Evolutionary conservation across 1,140 invertebrate genomes (phyloP), one percentile per base, ranked within the genome.

Genomic region (Orchesella cincta): DNA sequence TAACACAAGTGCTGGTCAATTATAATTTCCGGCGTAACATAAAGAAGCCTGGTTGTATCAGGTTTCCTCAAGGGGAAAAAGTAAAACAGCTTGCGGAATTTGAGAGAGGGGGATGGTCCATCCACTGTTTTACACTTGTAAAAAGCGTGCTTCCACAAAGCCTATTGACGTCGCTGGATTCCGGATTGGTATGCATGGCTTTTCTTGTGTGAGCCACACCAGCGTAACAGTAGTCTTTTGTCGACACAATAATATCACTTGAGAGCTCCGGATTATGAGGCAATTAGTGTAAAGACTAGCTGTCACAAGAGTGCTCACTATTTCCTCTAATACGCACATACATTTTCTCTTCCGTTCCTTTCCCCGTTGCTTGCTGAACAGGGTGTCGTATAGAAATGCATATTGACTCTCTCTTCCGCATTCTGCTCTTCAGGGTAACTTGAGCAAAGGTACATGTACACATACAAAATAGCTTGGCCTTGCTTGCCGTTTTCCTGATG

Each of bases 201-300:
- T 67, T 67, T 33, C 62, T 67, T 26, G 52, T 14, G 12, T 57
- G 52, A 57, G 52, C 23, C 23, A n/a, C 52, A 57, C 23, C 3
- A 5, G 3, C 52, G 23, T 57, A 74, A 46, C 51, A 74, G 79
- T 35, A 76, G 75, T 52, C 73, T 67, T 74, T 78, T 67, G 51
- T 39, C 54, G 70, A 71, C 29, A 36, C 34, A 77, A 81, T 51
- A 79, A 77, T 76, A 81, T 81, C 77, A 78, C 76, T 75, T 64
- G 77, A 78, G 72, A 78, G 78, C 62, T 67, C 62, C 54, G 80
- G 80, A 81, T 81, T 81, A 81, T 76, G 74, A 81, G 80, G 80
- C 80, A 81, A 79, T 81, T 81, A 81, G 64, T 75, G 31, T 33
- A 67, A 67, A 67, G 62, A 67, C 62, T 67, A 67, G 62, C 62